Evolutionary conservation across 2,113 vertebrate genomes (phyloP), one percentile per base, ranked within the genome.

Genomic region (Stercorarius parasiticus): DNA sequence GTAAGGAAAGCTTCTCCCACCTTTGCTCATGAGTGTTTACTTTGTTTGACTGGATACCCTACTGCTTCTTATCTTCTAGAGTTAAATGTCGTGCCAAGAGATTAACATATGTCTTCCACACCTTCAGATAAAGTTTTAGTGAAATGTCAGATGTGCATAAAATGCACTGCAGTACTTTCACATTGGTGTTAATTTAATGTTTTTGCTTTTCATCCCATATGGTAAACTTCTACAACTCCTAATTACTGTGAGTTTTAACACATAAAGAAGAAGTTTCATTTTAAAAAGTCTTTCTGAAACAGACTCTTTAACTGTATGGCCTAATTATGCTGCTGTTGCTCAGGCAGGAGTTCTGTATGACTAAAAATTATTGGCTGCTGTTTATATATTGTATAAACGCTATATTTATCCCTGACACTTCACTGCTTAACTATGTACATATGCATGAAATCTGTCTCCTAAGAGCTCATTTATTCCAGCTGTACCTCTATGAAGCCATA

Each of bases 391-490:
- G 45, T 90, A 66, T 74, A 90, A 93, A 88, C 88, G 50, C 66
- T 92, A 65, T 94, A 88, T 95, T 96, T 95, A 82, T 87, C 27
- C 17, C 30, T 69, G 59, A 85, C 36, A 79, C 80, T 94, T 88
- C 50, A 59, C 47, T 89, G 47, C 26, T 91, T 82, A 86, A 74
- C 70, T 95, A 87, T 67, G 77, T 71, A 96, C 84, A 86, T 89
- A 94, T 91, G 69, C 43, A 82, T 78, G 52, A 81, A 94, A 96
- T 95, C 49, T 94, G 73, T 34, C 45, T 97, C 49, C 55, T 77
- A 66, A 73, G 62, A 91, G 78, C 36, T 92, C 87, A 90, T 93
- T 95, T 96, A 77, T 96, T 93, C 76, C 95, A 96, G 62, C 79
- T 78, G 43, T 91, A 91, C 10, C 42, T 86, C 82, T 73, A 5